These are phyloP conservation scores for Corynorhinus townsendii DNA, from an alignment of 2,113 vertebrate genomes.

Conservation along the genomic window DNA sequence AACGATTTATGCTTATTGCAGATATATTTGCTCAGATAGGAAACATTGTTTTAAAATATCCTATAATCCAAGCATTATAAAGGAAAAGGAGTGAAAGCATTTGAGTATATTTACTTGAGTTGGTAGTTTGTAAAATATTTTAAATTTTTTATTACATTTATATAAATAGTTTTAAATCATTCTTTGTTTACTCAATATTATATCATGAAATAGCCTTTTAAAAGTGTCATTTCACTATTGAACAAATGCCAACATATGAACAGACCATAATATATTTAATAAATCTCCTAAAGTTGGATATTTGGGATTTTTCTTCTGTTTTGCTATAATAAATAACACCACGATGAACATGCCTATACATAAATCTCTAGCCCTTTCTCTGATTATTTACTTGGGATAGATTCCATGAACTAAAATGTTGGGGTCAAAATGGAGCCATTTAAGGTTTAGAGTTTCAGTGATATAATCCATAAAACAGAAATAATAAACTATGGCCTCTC, in stretches of 20 bases:
- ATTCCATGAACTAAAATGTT: conserved; percentile 67
- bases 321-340: conserved; percentile 53
- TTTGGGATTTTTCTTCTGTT: conserved; percentile 56
- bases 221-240: neutral
- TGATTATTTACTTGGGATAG: conserved; percentile 67
- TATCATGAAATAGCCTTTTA: neutral
- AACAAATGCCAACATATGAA: conserved; percentile 8
- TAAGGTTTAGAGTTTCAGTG: conserved; percentile 67
- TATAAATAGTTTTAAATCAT: conserved; percentile 34
- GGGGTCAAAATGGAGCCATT: conserved; percentile 69
- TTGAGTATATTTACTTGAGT: neutral
- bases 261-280: conserved; percentile 42
- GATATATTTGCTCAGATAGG: neutral
- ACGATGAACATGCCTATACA: conserved; percentile 46
- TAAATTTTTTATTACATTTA: neutral
- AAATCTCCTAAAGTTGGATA: conserved; percentile 30
- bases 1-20: neutral
- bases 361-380: conserved; percentile 50
- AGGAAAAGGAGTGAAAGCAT: conserved; percentile 1
- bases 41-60: neutral
- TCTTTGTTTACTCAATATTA: neutral
- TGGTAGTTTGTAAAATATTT: neutral
- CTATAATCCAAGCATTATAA: neutral
- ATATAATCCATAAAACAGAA: conserved; percentile 69
- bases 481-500: conserved; percentile 68